phyloP scores from a whole-genome alignment of 2,113 vertebrate genomes.

The Eolophus roseicapilla region DNA sequence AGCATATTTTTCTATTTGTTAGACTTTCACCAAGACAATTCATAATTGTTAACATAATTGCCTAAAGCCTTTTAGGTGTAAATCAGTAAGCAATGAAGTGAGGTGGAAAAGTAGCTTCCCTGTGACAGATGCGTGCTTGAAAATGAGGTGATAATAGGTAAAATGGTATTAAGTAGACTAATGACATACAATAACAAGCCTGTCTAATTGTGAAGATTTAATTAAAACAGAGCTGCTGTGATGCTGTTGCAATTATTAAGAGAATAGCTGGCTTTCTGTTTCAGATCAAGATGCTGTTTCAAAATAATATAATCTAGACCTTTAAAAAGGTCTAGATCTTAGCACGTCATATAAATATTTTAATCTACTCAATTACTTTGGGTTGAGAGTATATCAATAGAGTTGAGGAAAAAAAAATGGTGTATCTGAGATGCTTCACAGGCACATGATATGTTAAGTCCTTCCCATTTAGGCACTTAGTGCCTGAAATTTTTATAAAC shows the following conservation, averaged over 20 bases:
- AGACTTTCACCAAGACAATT: slow-evolving; percentile 30
- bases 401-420: neutral
- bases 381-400: neutral
- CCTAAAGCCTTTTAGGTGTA: slow-evolving; percentile 45
- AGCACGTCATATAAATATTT: neutral
- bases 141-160: slow-evolving; percentile 69
- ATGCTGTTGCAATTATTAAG: slow-evolving; percentile 21
- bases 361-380: neutral
- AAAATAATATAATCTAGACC: neutral
- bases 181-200: slow-evolving; percentile 65
- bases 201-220: slow-evolving; percentile 65
- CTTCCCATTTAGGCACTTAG: neutral
- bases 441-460: neutral
- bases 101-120: slow-evolving; percentile 28
- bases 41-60: slow-evolving; percentile 54
- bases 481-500: neutral
- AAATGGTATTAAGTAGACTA: slow-evolving; percentile 60
- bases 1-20: neutral
- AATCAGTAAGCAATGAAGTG: slow-evolving; percentile 48
- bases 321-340: neutral
- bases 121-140: slow-evolving; percentile 50
- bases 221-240: slow-evolving; percentile 57
- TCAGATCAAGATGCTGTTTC: neutral
- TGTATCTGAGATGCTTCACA: neutral
- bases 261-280: slow-evolving; percentile 10